Percentiles rank a stretch among this genome's conserved stretches.
These are phyloP conservation scores for Microtus richardsoni DNA, from an alignment of 2,113 vertebrate species.

Conservation along the genomic window DNA sequence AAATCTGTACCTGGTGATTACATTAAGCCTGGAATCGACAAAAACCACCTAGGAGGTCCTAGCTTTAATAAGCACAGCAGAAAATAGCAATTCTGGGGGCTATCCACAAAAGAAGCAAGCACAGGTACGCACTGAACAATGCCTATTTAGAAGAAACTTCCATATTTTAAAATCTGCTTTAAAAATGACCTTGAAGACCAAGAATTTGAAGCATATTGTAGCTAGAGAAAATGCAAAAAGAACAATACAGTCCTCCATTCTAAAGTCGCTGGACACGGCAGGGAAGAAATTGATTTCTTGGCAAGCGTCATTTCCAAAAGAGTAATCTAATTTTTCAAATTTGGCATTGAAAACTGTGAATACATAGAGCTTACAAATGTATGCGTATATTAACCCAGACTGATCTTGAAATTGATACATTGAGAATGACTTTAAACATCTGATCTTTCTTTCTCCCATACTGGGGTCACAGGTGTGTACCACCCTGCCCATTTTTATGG, in stretches of 20 bases:
- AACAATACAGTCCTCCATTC: neutral
- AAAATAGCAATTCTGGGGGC: conserved; percentile 39
- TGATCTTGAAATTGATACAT: neutral
- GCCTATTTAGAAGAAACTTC: neutral
- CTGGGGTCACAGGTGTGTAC: neutral
- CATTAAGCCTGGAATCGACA: conserved; percentile 4
- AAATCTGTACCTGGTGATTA: conserved; percentile 54
- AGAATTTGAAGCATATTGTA: conserved; percentile 6
- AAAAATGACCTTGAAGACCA: conserved; percentile 48
- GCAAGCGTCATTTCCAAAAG: conserved; percentile 39
- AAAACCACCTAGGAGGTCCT: conserved; percentile 10
- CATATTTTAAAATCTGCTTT: conserved; percentile 23
- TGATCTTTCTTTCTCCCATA: neutral
- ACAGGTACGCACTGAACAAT: neutral
- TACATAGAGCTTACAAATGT: neutral
- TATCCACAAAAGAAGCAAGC: neutral
- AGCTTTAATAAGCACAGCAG: conserved; percentile 35
- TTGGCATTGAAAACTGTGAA: conserved; percentile 24
- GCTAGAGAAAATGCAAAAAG: conserved; percentile 16
- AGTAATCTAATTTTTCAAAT: conserved; percentile 25
- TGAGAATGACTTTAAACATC: neutral
- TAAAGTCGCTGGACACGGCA: neutral
- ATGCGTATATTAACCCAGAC: neutral
- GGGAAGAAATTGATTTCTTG: conserved; percentile 17
- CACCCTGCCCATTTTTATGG: neutral